phyloP scores from a whole-genome alignment of 2,888 invertebrate genomes.

The Lepetodrilus schrolli region DNA sequence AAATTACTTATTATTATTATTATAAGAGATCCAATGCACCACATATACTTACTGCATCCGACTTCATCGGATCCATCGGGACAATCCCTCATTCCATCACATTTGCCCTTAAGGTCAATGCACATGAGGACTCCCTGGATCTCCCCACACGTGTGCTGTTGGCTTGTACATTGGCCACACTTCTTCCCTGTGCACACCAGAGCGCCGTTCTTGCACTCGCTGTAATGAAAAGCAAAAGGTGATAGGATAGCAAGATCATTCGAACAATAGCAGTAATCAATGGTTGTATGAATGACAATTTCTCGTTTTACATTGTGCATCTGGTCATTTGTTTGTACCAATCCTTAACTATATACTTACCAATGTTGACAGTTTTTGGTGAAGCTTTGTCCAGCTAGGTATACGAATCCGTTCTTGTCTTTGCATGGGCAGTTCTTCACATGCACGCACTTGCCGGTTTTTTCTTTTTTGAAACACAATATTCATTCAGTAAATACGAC shows the following conservation, averaged over 20 bases:
- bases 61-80: slow-evolving; percentile 52
- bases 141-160: slow-evolving; percentile 37
- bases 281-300: no score
- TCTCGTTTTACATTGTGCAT: no score
- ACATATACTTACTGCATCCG: slow-evolving; percentile 38
- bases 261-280: no score
- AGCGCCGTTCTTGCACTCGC: slow-evolving; percentile 55
- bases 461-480: no score
- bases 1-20: no score
- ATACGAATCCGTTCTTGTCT: slow-evolving; percentile 36
- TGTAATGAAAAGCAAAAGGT: slow-evolving; percentile 30
- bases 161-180: slow-evolving; percentile 41
- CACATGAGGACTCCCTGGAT: slow-evolving; percentile 35
- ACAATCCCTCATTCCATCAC: slow-evolving; percentile 49
- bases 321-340: no score
- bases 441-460: slow-evolving; percentile 41
- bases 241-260: no score
- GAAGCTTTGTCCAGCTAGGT: slow-evolving; percentile 41
- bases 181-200: slow-evolving; percentile 53
- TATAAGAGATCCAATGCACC: no score
- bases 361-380: slow-evolving; percentile 48
- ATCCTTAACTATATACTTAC: no score
- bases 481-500: no score
- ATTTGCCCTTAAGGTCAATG: slow-evolving; percentile 41
- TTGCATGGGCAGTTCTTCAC: slow-evolving; percentile 49